Evolutionary conservation across 2,888 invertebrate genomes (phyloP), one percentile per base, ranked within the genome.

Genomic region (Drosophila percnosoma): DNA sequence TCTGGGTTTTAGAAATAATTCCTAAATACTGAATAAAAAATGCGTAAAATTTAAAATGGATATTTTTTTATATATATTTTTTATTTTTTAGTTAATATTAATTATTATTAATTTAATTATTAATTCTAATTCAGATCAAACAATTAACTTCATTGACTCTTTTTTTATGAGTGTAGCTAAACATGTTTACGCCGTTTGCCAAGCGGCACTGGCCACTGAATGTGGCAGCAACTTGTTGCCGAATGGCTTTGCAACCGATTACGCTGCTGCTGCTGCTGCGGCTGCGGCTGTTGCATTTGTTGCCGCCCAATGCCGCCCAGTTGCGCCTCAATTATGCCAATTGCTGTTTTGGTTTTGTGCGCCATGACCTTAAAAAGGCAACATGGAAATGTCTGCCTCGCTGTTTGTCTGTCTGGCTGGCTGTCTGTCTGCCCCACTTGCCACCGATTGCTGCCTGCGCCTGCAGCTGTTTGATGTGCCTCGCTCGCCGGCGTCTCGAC

Each of bases 311-410:
- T 45, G 40, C 66, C 77, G 89, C 79, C 84, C 83, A 72, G 72
- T 61, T 70, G 75, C 72, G 69, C 69, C 72, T 83, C 90, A 87
- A 90, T 87, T 87, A 87, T 87, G 89, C 87, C 90, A 87, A 87
- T 87, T 90, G 90, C 77, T 75, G 75, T 78, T 78, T 53, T 49
- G 78, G 55, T 61, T 53, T 60, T 71, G 63, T 75, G 86, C 80
- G 87, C 87, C 90, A 90, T 87, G 87, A 87, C 87, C 87, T 87
- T 87, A 87, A 87, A 90, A 89, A 87, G 90, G 83, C 89, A 89
- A 65, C 90, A 90, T 89, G 87, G 87, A 90, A 89, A 86, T 90
- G 76, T 72, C 75, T 79, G 65, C 64, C 60, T 38, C 11, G 70
- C 15, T 15, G 27, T 24, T 24, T 45, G 45, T 45, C 13, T 2